Base-by-base conservation (phyloP, 2,888 invertebrate species). In the Agriotes lineatus region DNA sequence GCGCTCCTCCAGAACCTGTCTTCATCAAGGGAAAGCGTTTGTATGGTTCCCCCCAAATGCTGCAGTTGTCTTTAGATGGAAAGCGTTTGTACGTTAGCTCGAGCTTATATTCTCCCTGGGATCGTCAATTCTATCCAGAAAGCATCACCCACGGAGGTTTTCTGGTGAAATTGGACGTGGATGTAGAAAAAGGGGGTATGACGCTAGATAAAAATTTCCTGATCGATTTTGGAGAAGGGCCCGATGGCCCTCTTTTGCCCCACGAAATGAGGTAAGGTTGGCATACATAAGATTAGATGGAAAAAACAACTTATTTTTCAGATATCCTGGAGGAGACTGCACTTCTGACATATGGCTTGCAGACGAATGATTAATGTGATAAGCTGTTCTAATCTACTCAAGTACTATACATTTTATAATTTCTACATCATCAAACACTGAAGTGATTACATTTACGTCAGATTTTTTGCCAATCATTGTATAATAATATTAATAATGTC, bases 61-160 rank as follows among this genome's bases (percentile, higher is more conserved):
- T 99, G 71, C 99, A 99, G 82, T 85, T 99, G 0, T 97, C 97
- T 61, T 86, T 99, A 63, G 99, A 99, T 82, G 99, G 99, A 0
- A 94, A 91, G 81, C 89, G 99, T 2, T 86, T 99, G 1, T 99
- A 98, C 80, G 93, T 94, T 0, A 96, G 96, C 0, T 92, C 93
- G 0, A 96, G 98, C 0, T 87, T 99, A 2, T 96, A 91, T 81
- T 94, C 94, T 1, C 90, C 93, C 0, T 99, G 98, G 97, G 99
- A 99, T 81, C 91, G 91, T 77, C 94, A 96, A 85, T 95, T 98
- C 80, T 99, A 96, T 82, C 96, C 97, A 0, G 91, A 96, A 67
- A 90, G 93, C 85, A 84, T 90, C 39, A 85, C 92, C 88, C 83
- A 87, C 78, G 91, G 91, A 7, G 90, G 93, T 10, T 90, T 89